Evolutionary conservation across 1,140 invertebrate genomes (phyloP).

Genomic region (Drosophila rhopaloa): DNA sequence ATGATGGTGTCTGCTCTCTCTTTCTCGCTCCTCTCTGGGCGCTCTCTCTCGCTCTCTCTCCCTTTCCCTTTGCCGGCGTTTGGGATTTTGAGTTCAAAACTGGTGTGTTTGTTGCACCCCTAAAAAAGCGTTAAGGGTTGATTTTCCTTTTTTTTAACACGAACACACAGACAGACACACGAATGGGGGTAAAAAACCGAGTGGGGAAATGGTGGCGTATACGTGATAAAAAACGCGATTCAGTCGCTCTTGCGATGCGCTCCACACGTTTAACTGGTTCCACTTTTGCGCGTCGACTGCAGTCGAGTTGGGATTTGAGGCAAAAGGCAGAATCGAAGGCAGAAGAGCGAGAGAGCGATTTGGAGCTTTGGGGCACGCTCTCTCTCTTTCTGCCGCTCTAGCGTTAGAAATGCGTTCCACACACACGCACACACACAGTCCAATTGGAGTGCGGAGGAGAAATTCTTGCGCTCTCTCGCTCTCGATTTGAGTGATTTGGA

Average conservation of each 20-base stretch:
- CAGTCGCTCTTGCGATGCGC: conserved; percentile 22
- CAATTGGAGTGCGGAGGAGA: conserved; percentile 36
- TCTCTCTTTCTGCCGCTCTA: conserved; percentile 29
- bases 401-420: conserved; percentile 58
- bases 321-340: conserved; percentile 13
- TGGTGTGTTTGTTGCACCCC: conserved; percentile 63
- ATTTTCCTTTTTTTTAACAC: conserved; percentile 23
- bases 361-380: conserved; percentile 9
- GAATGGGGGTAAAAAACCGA: conserved; percentile 54
- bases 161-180: conserved; percentile 34
- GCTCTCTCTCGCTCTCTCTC: conserved; percentile 9
- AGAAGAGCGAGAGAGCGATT: conserved; percentile 21
- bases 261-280: conserved; percentile 74
- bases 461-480: conserved; percentile 33
- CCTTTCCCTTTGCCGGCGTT: conserved; percentile 65
- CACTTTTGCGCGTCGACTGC: conserved; percentile 68
- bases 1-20: conserved; percentile 38
- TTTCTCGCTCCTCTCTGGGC: conserved; percentile 13
- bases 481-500: conserved; percentile 18
- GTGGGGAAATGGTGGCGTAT: conserved; percentile 35
- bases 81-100: conserved; percentile 70
- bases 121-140: conserved; percentile 51
- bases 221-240: conserved; percentile 61
- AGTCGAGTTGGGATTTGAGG: conserved; percentile 49
- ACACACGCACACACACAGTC: conserved; percentile 23